phyloP scores from a whole-genome alignment of 2,113 vertebrate species.

The Dermatemys mawii region DNA sequence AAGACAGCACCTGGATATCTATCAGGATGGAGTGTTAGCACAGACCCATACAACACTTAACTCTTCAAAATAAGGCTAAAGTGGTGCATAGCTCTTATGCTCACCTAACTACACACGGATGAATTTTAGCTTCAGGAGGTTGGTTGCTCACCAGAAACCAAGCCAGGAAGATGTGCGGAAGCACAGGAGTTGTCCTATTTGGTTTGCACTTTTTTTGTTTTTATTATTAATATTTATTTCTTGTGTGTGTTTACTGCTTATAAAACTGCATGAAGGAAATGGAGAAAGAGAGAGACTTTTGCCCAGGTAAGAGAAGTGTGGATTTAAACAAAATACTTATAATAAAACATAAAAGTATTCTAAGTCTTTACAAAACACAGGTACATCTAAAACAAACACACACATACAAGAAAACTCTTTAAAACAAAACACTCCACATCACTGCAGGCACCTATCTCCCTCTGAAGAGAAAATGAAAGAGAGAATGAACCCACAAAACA shows the following conservation, averaged over 20 bases:
- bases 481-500: not conserved
- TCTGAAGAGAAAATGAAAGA: not conserved
- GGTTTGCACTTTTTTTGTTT: not conserved
- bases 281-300: not conserved
- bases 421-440: not conserved
- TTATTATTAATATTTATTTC: not conserved
- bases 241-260: not conserved
- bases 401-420: not conserved
- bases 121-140: not conserved
- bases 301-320: not conserved
- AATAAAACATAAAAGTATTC: not conserved
- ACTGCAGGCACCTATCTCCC: not conserved
- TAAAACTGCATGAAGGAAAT: not conserved
- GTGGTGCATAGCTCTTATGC: not conserved
- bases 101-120: not conserved
- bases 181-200: not conserved
- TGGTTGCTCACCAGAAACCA: not conserved
- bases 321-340: not conserved
- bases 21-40: not conserved
- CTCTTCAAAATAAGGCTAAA: not conserved
- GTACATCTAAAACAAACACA: too few species aligned
- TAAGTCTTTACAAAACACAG: not conserved
- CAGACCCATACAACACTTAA: not conserved
- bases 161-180: not conserved
- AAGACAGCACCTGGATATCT: not conserved